Evolutionary conservation across 2,888 invertebrate species (phyloP).

Genomic region (Serrognathus titanus): DNA sequence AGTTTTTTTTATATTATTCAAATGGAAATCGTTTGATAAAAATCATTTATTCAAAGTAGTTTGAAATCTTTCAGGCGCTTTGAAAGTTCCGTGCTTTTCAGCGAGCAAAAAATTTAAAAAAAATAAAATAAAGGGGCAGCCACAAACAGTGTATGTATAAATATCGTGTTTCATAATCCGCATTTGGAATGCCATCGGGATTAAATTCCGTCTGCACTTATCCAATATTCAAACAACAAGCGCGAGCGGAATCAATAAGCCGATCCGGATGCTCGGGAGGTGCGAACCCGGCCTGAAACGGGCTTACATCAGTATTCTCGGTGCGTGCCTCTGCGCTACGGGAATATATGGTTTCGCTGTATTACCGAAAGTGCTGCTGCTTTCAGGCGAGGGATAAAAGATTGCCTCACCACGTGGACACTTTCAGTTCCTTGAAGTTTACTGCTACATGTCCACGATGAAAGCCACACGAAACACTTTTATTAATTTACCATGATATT

Average conservation of each 20-base stretch:
- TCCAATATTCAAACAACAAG: conserved; percentile 44
- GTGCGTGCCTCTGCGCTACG: conserved; percentile 24
- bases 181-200: conserved; percentile 36
- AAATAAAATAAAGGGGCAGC: not conserved
- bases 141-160: conserved; percentile 5
- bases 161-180: conserved; percentile 15
- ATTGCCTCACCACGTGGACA: conserved; percentile 23
- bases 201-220: conserved; percentile 41
- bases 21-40: no score
- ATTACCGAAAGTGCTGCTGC: conserved; percentile 20
- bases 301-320: conserved; percentile 31
- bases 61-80: no score
- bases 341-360: conserved; percentile 26
- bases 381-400: conserved; percentile 21
- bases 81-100: no score
- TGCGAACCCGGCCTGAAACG: conserved; percentile 23
- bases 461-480: no score
- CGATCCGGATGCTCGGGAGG: conserved; percentile 25
- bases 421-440: conserved; percentile 16
- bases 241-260: conserved; percentile 40
- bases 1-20: no score
- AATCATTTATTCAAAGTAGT: no score
- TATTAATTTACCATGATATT: no score
- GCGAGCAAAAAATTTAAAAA: not conserved
- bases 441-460: not conserved